Evolutionary conservation across 2,113 vertebrate genomes (phyloP).

Genomic region (Nyctereutes procyonoides): DNA sequence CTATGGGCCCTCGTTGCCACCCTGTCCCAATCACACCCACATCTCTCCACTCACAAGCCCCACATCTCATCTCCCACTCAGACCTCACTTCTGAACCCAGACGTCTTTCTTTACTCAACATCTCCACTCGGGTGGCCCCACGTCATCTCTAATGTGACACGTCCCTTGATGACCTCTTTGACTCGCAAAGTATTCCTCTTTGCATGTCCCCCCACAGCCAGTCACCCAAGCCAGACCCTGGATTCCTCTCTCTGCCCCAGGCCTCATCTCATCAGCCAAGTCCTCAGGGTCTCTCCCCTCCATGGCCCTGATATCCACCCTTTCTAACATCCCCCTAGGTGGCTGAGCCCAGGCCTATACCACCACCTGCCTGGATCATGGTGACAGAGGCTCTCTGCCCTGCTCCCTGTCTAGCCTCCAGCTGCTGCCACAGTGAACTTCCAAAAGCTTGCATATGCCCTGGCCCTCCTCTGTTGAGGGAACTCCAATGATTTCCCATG

Average conservation of each 20-base stretch:
- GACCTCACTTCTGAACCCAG: background rate
- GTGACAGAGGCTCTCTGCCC: background rate
- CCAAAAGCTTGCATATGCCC: background rate
- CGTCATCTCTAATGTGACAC: background rate
- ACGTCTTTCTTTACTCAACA: background rate
- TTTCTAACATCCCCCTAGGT: background rate
- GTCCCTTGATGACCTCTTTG: background rate
- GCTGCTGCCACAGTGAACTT: background rate
- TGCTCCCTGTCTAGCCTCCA: background rate
- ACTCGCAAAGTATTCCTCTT: background rate
- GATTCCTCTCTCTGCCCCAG: background rate
- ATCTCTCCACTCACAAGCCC: background rate
- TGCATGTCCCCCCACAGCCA: background rate
- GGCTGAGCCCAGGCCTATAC: background rate
- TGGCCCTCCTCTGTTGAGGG: too few relatives aligned
- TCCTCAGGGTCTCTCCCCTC: too few relatives aligned
- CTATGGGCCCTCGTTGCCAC: background rate
- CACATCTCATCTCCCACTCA: background rate
- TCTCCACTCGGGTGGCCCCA: background rate
- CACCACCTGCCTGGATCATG: background rate
- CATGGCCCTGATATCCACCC: fast-evolving
- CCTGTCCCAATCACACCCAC: background rate
- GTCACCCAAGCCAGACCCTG: background rate
- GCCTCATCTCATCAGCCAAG: background rate
- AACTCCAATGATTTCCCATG: background rate